A percentile compares a stretch with the other conserved stretches of the same genome.
Conservation (phyloP, 2,113 vertebrate species). For the Tachycineta bicolor region DNA sequence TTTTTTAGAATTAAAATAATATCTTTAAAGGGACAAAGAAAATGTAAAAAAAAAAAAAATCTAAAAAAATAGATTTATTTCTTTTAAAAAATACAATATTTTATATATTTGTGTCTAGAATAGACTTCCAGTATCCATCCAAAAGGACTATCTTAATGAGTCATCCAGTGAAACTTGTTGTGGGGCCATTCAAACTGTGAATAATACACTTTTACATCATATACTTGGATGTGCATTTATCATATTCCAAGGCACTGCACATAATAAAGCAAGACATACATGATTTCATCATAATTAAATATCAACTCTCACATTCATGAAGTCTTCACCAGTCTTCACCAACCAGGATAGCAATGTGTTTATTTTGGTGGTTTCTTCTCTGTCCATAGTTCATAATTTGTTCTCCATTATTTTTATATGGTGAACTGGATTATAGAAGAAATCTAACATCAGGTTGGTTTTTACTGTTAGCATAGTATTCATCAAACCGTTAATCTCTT, state of each 20-base stretch:
- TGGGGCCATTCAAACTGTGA: neutral
- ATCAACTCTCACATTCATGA: neutral
- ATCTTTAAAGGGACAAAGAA: neutral
- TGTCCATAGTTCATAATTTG: neutral
- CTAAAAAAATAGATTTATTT: neutral
- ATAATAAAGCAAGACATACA: neutral
- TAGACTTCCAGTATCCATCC: neutral
- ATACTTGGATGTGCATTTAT: neutral
- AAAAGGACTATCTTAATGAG: neutral
- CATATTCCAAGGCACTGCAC: neutral
- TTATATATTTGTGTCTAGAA: neutral
- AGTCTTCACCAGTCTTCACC: neutral
- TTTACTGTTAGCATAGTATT: neutral
- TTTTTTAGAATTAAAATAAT: neutral
- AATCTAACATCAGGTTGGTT: neutral
- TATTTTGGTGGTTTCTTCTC: neutral
- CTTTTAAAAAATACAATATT: neutral
- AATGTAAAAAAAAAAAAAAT: neutral
- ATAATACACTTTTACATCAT: neutral
- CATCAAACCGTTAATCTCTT: neutral
- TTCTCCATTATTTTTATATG: neutral
- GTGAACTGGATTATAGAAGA: neutral
- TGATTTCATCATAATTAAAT: neutral
- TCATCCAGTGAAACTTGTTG: neutral
- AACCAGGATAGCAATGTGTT: neutral